These are phyloP conservation scores for Pseudotriccus pelzelni DNA, from an alignment of 2,797 vertebrate genomes.

Conservation along the genomic window DNA sequence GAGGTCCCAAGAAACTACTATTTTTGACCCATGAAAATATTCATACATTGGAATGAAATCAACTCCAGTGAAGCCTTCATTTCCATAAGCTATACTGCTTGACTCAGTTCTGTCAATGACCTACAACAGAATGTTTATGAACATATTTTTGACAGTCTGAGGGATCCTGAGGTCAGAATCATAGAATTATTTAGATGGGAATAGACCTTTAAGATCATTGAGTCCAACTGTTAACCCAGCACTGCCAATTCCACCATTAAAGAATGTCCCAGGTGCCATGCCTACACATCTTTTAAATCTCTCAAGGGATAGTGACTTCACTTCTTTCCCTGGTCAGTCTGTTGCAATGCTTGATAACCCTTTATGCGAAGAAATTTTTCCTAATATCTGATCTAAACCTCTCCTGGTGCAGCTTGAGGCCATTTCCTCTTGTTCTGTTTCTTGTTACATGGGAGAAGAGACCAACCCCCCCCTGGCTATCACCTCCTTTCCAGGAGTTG, in stretches of 20 bases:
- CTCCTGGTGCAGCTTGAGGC: neutral
- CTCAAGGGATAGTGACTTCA: neutral
- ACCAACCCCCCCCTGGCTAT: fast-evolving
- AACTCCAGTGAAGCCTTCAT: neutral
- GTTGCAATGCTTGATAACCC: neutral
- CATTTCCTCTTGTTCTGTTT: neutral
- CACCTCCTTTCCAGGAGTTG: neutral
- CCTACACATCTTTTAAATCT: neutral
- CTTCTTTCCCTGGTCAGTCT: neutral
- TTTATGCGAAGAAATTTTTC: neutral
- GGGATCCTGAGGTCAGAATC: neutral
- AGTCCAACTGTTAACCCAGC: neutral
- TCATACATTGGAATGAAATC: neutral
- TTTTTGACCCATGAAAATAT: neutral
- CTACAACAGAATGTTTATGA: neutral
- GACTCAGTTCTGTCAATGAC: neutral
- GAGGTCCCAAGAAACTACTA: neutral
- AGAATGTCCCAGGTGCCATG: fast-evolving
- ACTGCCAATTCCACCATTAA: neutral
- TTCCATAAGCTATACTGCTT: neutral
- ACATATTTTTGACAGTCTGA: neutral
- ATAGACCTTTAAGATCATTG: neutral
- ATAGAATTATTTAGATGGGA: neutral
- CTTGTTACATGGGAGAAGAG: neutral
- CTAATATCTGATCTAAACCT: neutral